phyloP scores from a whole-genome alignment of 2,888 invertebrate species.

The Drosophila formosana region DNA sequence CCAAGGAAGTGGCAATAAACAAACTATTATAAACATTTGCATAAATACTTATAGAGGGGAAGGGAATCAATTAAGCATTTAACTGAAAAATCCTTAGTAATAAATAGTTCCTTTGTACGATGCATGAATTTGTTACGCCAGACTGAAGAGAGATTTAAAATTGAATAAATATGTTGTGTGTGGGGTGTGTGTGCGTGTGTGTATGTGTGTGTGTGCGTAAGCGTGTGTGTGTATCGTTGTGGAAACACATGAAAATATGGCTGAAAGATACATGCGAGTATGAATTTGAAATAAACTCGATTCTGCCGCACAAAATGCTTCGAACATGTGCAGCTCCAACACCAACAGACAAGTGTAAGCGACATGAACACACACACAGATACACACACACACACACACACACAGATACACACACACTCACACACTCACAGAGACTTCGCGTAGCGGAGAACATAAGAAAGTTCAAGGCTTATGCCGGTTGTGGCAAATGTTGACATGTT shows the following conservation, averaged over 20 bases:
- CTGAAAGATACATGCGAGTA: constrained; percentile 27
- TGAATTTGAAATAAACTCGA: constrained; percentile 63
- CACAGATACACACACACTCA: constrained; percentile 14
- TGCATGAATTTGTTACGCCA: neutral
- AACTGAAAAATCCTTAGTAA: neutral
- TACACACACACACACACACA: neutral
- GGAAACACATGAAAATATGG: constrained; percentile 24
- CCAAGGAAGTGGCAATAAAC: neutral
- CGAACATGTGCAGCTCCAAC: constrained; percentile 43
- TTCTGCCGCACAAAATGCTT: constrained; percentile 54
- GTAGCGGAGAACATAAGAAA: constrained; percentile 47
- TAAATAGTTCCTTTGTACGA: constrained; percentile 1
- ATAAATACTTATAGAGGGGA: neutral
- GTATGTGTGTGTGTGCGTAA: neutral
- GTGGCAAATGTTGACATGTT: constrained; percentile 69
- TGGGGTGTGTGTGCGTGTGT: neutral
- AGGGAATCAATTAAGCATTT: constrained; percentile 1
- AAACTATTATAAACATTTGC: constrained; percentile 1
- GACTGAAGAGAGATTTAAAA: constrained; percentile 8
- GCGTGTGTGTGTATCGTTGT: constrained; percentile 15
- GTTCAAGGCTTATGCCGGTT: constrained; percentile 62
- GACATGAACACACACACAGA: constrained; percentile 21
- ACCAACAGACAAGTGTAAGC: constrained; percentile 16
- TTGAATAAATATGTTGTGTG: constrained; percentile 13
- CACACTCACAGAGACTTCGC: constrained; percentile 7